These are phyloP conservation scores for Branchinecta sandiegonensis DNA, from an alignment of 2,888 invertebrate species.

Conservation along the genomic window DNA sequence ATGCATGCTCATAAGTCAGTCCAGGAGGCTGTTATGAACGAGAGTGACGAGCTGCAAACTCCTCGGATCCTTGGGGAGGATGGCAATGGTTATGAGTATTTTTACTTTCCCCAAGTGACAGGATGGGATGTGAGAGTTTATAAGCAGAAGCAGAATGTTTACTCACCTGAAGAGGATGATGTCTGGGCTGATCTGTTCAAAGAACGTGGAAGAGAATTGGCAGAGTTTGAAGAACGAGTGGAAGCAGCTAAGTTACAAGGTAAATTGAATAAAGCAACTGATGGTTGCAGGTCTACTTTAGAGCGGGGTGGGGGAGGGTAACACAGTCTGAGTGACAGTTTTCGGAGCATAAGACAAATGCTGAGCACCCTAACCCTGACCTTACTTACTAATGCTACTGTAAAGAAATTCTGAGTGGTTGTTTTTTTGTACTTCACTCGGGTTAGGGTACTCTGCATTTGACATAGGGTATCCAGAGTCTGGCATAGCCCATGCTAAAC, in stretches of 20 bases:
- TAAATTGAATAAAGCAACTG: background rate
- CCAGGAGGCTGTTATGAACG: background rate
- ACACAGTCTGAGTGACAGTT: too few relatives aligned
- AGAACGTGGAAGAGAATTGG: background rate
- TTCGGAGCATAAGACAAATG: too few relatives aligned
- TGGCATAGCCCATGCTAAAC: too few relatives aligned
- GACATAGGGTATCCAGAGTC: too few relatives aligned
- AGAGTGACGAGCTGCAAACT: background rate
- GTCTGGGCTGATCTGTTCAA: background rate
- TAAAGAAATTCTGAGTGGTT: too few relatives aligned
- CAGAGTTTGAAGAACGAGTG: background rate
- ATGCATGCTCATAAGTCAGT: background rate
- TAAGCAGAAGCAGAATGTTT: constrained; percentile 2
- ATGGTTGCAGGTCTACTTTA: too few relatives aligned
- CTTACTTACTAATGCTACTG: too few relatives aligned
- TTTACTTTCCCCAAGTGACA: constrained; percentile 5
- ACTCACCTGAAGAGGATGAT: background rate
- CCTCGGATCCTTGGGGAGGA: constrained; percentile 7
- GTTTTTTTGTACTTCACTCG: too few relatives aligned
- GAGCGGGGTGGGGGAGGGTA: too few relatives aligned
- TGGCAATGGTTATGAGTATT: background rate
- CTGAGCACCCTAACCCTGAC: too few relatives aligned
- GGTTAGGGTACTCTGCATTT: too few relatives aligned
- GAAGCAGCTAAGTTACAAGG: background rate
- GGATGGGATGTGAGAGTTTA: constrained; percentile 5